These are phyloP conservation scores for Sebastes minor DNA, from an alignment of 2,797 vertebrate genomes.

Conservation along the genomic window DNA sequence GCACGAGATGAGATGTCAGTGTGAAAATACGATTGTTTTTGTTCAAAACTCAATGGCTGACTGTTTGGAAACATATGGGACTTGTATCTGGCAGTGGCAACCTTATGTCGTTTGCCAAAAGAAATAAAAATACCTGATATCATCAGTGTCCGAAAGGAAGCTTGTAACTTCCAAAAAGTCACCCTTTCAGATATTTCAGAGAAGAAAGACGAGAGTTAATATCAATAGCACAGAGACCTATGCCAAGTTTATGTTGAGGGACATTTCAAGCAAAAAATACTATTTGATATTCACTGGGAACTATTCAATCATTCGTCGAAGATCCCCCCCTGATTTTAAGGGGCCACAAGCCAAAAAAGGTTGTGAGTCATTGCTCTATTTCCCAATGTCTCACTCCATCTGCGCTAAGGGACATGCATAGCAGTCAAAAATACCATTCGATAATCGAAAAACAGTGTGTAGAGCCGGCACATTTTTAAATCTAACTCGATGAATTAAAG, in stretches of 20 bases:
- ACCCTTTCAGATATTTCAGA: background rate
- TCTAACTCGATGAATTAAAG: too few relatives aligned
- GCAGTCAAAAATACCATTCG: too few relatives aligned
- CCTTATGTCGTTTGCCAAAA: background rate
- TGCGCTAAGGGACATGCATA: too few relatives aligned
- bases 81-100: constrained; percentile 1
- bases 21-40: constrained; percentile 13
- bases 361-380: too few relatives aligned
- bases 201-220: background rate
- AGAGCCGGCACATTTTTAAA: too few relatives aligned
- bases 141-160: background rate
- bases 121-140: background rate
- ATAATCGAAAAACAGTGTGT: too few relatives aligned
- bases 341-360: too few relatives aligned
- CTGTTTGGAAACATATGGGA: constrained; percentile 17
- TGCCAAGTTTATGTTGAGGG: background rate
- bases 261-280: background rate
- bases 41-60: background rate
- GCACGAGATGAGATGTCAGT: background rate
- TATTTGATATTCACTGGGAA: too few relatives aligned
- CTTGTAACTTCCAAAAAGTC: background rate
- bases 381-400: too few relatives aligned
- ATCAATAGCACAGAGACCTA: background rate
- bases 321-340: too few relatives aligned
- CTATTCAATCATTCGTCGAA: too few relatives aligned